Evolutionary conservation across 1,140 invertebrate species (phyloP), one percentile per base, ranked within the genome.

Genomic region (Triops cancriformis): DNA sequence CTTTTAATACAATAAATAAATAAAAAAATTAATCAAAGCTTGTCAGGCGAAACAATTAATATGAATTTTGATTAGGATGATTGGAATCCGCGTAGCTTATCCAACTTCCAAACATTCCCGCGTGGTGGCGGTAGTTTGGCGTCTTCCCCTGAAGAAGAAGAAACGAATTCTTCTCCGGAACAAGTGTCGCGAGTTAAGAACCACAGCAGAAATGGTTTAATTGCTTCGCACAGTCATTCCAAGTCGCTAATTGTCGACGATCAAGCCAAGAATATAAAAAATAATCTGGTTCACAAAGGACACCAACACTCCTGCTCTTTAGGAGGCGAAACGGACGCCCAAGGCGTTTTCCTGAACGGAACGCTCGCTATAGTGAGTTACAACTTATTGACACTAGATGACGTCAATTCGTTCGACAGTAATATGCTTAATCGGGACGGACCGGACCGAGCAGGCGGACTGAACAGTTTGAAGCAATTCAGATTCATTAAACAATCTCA

Each of bases 71-170:
- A 80, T n/a, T 82, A 84, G 82, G 81, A 81, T 74, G 83, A 83
- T 78, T 84, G 83, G 84, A 82, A 82, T 74, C 81, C 83, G 31
- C 81, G 84, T 23, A 83, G 81, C 42, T 78, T 84, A n/a, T 84
- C 83, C 26, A 83, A 80, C 37, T 84, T 84, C 80, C 83, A 83
- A 72, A 84, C 84, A 18, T 84, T 84, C 78, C 80, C 82, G 31
- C 80, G 83, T 31, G 80, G 80, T 9, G 51, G 51, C 51, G 51
- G 51, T 6, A 64, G 51, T 23, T 64, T 64, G 51, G 14, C 51
- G 51, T 64, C 74, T 26, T 42, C 74, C 27, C 6, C 73, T 42
- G 74, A 31, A 18, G 74, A n/a, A 74, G 74, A n/a, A 74, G 73
- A 31, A 10, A 45, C 14, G 11, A 43, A 18, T 1, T 11, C 26